A percentile compares a stretch with the other conserved stretches of the same genome.
phyloP scores from a whole-genome alignment of 2,113 vertebrate genomes.

The Paramormyrops kingsleyae region DNA sequence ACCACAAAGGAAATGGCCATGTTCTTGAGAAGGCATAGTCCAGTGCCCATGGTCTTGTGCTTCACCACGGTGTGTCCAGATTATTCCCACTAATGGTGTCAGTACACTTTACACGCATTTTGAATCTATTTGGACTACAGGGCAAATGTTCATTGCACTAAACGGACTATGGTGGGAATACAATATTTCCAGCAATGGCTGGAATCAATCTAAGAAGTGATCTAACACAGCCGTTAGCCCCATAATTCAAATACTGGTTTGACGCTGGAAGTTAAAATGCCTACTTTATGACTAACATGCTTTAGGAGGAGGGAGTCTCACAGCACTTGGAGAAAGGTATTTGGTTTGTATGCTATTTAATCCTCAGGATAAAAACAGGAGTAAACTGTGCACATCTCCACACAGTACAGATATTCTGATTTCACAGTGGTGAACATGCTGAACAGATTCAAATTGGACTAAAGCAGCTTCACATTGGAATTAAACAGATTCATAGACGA shows the following conservation, averaged over 20 bases:
- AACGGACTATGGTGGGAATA: neutral
- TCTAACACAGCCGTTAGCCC: conserved; percentile 27
- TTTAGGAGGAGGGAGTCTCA: neutral
- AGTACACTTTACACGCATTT: neutral
- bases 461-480: neutral
- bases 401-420: neutral
- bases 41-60: neutral
- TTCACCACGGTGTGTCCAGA: neutral
- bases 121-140: neutral
- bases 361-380: neutral
- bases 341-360: neutral
- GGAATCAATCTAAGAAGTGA: conserved; percentile 48
- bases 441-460: neutral
- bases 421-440: neutral
- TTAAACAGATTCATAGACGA: neutral
- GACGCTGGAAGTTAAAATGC: conserved; percentile 22
- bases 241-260: conserved; percentile 6
- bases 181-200: conserved; percentile 39
- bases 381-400: neutral
- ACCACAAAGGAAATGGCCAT: conserved; percentile 37
- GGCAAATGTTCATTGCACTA: neutral
- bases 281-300: conserved; percentile 12
- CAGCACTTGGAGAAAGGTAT: neutral
- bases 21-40: neutral
- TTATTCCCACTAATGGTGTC: neutral